phyloP scores from a whole-genome alignment of 2,113 vertebrate genomes.

The Lophura nycthemera region DNA sequence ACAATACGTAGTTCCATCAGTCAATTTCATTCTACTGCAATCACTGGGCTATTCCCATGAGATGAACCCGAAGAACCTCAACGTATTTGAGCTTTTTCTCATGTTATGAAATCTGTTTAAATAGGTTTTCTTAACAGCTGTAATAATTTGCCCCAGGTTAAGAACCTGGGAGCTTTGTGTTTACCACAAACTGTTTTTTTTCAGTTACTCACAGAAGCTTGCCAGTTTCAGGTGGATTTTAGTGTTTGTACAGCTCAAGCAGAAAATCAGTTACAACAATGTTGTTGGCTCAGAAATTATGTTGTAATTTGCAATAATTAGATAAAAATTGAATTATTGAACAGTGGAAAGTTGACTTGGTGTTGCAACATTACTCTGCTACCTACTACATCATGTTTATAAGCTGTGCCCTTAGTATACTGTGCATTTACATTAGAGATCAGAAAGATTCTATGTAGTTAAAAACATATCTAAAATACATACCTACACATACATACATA shows the following conservation, averaged over 20 bases:
- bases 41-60: background rate
- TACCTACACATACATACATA: no score
- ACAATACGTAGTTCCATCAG: background rate
- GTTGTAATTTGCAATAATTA: slow-evolving; percentile 51
- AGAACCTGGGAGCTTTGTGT: slow-evolving; percentile 5
- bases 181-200: background rate
- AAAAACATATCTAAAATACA: background rate
- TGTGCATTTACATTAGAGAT: background rate
- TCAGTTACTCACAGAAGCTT: background rate
- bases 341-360: slow-evolving; percentile 1
- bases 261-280: slow-evolving; percentile 53
- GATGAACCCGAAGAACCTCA: background rate
- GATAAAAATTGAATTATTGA: slow-evolving; percentile 44
- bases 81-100: slow-evolving; percentile 47
- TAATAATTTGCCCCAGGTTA: slow-evolving; percentile 55
- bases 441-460: background rate
- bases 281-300: slow-evolving; percentile 36
- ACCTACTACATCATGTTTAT: background rate
- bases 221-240: slow-evolving; percentile 38
- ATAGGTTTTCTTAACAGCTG: slow-evolving; percentile 37
- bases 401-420: background rate
- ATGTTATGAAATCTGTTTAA: slow-evolving; percentile 29
- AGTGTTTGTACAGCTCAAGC: slow-evolving; percentile 45
- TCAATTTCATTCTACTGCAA: background rate
- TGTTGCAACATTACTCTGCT: background rate